Base-by-base conservation (phyloP, 2,797 vertebrate species). In the Scleropages formosus region DNA sequence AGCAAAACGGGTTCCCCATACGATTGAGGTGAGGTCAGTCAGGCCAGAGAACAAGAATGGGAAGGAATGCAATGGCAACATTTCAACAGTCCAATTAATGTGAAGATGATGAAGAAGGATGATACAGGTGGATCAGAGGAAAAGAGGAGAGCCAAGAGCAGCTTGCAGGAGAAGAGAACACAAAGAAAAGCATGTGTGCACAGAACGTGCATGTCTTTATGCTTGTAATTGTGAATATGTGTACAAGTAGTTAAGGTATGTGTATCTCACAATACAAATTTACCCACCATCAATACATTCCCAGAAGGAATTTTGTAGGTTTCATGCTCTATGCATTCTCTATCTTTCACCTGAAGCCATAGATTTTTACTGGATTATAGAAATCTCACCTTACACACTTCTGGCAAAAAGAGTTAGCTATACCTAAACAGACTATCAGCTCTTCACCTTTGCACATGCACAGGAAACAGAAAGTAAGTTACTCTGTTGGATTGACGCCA, bases 271-370 rank as follows among this genome's bases (percentile, higher is more conserved):
- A 31, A 13, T 8, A 10, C 26, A 9, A 31, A 13, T 64, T 26
- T 27, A 13, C 24, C 10, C 62, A n/a, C 51, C 46, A 56, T 70
- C 68, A 70, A 70, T 15, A 56, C 49, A 26, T 68, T 68, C 67
- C 47, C 46, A n/a, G n/a, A n/a, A n/a, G n/a, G n/a, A n/a, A n/a
- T n/a, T n/a, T 8, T 53, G 8, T 4, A 13, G 53, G 3, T 58
- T n/a, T 58, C 13, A 58, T n/a, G 58, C 13, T 13, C 4, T 13
- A 39, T 2, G 2, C 39, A 39, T 2, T 2, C 2, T 31, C 31
- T 2, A 6, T 39, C 6, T 39, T 39, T 39, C 39, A 6, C 2
- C 31, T 39, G 2, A 39, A 39, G 6, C 31, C 31, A 39, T 39
- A 39, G 31, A 2, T 6, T 39, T 39, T 2, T 39, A 39, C 31